Base-by-base conservation (phyloP, 2,888 invertebrate genomes). In the Drosophila yooni region DNA sequence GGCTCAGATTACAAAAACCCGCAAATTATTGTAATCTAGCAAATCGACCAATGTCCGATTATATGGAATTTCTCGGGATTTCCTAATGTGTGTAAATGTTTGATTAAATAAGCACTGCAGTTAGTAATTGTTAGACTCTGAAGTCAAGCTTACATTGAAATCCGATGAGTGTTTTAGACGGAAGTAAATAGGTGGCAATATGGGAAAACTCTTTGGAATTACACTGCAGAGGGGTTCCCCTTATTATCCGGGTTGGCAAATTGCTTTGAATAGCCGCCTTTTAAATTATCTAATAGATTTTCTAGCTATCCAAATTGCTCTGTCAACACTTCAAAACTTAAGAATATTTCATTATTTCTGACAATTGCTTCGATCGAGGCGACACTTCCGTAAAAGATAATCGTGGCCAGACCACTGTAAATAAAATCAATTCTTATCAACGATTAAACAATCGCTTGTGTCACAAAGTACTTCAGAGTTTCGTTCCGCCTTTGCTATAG, bases 311-410 rank as follows among this genome's bases (percentile, higher is more conserved):
- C 11, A 2, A 46, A 46, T 15, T 25, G 2, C 13, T 15, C 15
- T 5, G 15, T 3, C 25, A 48, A 25, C 7, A n/a, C 11, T 27
- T 6, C 1, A 36, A 27, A 1, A 10, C n/a, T 18, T 21, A 18
- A 10, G 10, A 25, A 36, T 29, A 29, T 38, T 38, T 29, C 1
- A 36, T 15, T 54, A 18, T 15, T 27, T 4, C 18, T n/a, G 31
- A n/a, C 31, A 21, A 54, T 68, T 11, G 31, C 8, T 34, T 25
- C 27, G 40, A 56, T 27, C 7, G 33, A 46, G 40, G 11, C 8
- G 2, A 3, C 4, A 69, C 43, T 77, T 82, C 84, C 88, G 70
- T 34, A 29, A 62, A 54, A 66, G 82, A 76, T 82, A 81, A 77
- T 48, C 34, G 33, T 11, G 40, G 33, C 11, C 27, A 15, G 11